These are phyloP conservation scores for Corapipo altera DNA, from an alignment of 2,113 vertebrate genomes.

Conservation along the genomic window DNA sequence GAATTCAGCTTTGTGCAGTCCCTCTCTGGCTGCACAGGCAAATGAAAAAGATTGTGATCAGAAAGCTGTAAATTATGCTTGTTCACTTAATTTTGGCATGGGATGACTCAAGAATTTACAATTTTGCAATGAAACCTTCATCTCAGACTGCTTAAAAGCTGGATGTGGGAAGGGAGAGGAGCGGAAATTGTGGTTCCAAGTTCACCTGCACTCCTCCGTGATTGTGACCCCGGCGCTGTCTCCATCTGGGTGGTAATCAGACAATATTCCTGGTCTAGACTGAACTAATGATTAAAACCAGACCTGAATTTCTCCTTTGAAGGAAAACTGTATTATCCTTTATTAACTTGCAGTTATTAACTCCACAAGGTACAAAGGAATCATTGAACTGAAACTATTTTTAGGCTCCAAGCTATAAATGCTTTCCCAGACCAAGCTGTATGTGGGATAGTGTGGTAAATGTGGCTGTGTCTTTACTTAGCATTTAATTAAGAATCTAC, in stretches of 20 bases:
- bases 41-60: background rate
- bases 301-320: background rate
- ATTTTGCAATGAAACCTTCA: background rate
- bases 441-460: rapidly evolving
- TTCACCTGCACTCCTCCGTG: background rate
- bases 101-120: background rate
- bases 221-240: background rate
- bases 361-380: background rate
- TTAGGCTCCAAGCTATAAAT: background rate
- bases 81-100: background rate
- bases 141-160: background rate
- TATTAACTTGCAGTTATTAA: slow-evolving; percentile 8
- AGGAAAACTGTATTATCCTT: background rate
- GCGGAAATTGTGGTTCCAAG: background rate
- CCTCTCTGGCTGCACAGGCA: background rate
- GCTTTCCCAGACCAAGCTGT: background rate
- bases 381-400: background rate
- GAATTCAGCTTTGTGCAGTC: background rate
- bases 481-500: background rate
- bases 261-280: background rate
- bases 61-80: background rate
- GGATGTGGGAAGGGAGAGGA: background rate
- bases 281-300: slow-evolving; percentile 7
- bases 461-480: background rate
- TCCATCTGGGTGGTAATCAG: background rate